Base-by-base conservation (phyloP, 1,140 invertebrate species). In the Conopomorpha cramerella region DNA sequence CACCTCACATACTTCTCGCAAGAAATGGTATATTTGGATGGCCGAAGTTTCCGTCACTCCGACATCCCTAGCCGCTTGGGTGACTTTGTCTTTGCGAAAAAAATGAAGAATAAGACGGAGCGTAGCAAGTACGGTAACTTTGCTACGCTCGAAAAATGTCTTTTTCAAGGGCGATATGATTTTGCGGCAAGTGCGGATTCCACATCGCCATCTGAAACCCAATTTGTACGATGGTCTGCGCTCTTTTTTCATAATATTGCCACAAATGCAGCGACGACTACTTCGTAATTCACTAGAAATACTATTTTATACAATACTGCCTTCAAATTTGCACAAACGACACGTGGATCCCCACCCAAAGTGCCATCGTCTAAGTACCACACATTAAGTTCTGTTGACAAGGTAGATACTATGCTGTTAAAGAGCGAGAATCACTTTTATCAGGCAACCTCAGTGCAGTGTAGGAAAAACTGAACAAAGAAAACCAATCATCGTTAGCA, bases 1-100 rank as follows among this genome's bases (percentile, higher is more conserved):
- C n/a, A 34, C 18, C 17, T 34, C 33, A 15, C 18, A 26, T 10
- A 34, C 13, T 19, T n/a, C 18, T 3, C 18, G 33, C 10, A 25
- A 10, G 11, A 11, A 34, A 19, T 34, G 23, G 16, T 32, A 32
- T 3, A 32, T 16, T 16, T 32, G 30, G 14, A 17, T 33, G 10
- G 31, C 31, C 12, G 16, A 18, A 18, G 17, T 33, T 33, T 10
- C 4, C 12, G 31, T 19, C 3, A 33, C 31, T n/a, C 17, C 31
- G 8, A 16, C 8, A n/a, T 33, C 31, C 12, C 2, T 6, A 10
- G 31, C 16, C n/a, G 31, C 31, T 16, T 33, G 31, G 2, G 14
- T 10, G 12, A 33, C 31, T 11, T 16, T 33, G 16, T 33, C 31
- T 23, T 12, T 8, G 2, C 31, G 15, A n/a, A 33, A 17, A 33